Evolutionary conservation across 1,140 invertebrate species (phyloP).

Genomic region (Diachasma alloeum): DNA sequence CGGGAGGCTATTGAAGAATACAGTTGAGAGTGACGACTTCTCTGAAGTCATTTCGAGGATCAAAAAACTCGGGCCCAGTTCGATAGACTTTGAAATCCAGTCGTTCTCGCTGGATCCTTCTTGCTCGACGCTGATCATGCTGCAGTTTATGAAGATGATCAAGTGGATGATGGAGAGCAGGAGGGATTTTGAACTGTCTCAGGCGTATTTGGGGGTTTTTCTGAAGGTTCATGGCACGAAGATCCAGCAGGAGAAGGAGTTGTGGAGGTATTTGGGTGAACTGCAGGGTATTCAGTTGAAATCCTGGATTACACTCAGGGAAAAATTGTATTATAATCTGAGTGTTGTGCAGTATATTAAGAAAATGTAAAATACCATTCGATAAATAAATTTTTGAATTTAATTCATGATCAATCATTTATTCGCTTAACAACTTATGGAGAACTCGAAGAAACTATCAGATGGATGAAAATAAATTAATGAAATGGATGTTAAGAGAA

Average conservation of each 20-base stretch:
- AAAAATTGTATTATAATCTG: conserved; percentile 78
- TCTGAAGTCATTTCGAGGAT: conserved; percentile 73
- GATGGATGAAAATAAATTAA: too few species aligned
- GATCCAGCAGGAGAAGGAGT: conserved; percentile 68
- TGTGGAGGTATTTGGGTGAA: conserved; percentile 69
- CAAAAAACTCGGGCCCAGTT: conserved; percentile 84
- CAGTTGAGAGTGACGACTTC: conserved; percentile 64
- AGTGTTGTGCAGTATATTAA: conserved; percentile 80
- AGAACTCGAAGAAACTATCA: too few species aligned
- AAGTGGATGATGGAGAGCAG: conserved; percentile 77
- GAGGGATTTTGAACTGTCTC: conserved; percentile 89
- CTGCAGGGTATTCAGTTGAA: conserved; percentile 69
- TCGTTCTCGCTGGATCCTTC: conserved; percentile 77
- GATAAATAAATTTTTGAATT: neutral
- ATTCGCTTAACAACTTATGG: too few species aligned
- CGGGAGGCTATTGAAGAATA: conserved; percentile 68
- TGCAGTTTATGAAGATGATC: conserved; percentile 84
- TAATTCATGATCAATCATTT: too few species aligned
- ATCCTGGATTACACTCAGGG: conserved; percentile 75
- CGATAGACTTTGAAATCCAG: conserved; percentile 90
- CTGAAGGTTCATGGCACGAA: conserved; percentile 82
- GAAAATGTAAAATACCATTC: conserved; percentile 67
- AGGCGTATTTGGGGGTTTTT: conserved; percentile 92
- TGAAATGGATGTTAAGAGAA: too few species aligned
- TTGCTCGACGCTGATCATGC: conserved; percentile 74